Conservation (phyloP, 2,888 invertebrate genomes). For the Lutraria lutraria region DNA sequence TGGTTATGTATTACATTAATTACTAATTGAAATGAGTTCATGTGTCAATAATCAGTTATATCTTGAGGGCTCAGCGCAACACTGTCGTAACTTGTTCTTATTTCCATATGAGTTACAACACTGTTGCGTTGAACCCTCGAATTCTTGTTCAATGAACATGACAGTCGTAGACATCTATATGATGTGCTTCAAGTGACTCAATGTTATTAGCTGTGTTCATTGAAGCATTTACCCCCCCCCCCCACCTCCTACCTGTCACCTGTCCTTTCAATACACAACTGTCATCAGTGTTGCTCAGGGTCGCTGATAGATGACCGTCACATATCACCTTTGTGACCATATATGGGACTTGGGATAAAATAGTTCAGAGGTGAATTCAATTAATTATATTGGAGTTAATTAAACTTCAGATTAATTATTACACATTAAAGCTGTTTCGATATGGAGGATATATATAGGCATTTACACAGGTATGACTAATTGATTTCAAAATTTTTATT, state of each 20-base stretch:
- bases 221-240: not conserved
- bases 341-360: not conserved
- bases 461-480: not conserved
- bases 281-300: constrained; percentile 3
- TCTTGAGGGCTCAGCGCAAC: too few relatives aligned
- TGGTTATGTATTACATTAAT: not conserved
- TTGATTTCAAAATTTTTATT: too few relatives aligned
- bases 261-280: not conserved
- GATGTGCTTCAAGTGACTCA: not conserved
- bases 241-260: not conserved
- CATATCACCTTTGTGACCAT: not conserved
- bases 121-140: too few relatives aligned
- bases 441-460: not conserved
- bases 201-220: not conserved
- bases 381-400: not conserved
- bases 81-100: too few relatives aligned
- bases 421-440: not conserved
- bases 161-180: not conserved
- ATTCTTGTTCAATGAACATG: not conserved
- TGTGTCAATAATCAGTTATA: constrained; percentile 11
- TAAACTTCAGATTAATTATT: not conserved
- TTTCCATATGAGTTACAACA: too few relatives aligned
- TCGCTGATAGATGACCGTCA: not conserved
- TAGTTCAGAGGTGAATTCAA: constrained; percentile 2
- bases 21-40: constrained; percentile 9